Evolutionary conservation across 2,888 invertebrate species (phyloP).

Genomic region (Galerucella calmariensis): DNA sequence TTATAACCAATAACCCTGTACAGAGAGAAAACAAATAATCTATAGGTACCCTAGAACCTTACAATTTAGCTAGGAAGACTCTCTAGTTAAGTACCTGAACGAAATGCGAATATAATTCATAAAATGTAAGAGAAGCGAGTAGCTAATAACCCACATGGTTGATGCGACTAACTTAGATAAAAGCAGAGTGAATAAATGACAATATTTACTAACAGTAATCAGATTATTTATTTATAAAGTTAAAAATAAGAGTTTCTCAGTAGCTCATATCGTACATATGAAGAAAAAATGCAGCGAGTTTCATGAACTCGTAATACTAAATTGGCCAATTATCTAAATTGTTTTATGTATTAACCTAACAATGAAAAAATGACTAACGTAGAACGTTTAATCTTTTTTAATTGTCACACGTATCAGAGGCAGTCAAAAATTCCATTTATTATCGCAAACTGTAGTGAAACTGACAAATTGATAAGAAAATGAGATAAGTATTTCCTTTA

Average conservation of each 20-base stretch:
- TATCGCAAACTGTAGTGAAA: constrained; percentile 38
- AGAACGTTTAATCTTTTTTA: constrained; percentile 35
- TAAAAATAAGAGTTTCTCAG: neutral
- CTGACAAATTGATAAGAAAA: constrained; percentile 48
- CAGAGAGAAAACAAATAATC: too few relatives aligned
- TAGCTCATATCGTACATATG: neutral
- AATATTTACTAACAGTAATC: neutral
- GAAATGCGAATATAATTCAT: too few relatives aligned
- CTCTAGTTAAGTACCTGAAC: too few relatives aligned
- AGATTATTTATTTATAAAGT: neutral
- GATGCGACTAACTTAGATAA: neutral
- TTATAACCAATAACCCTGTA: too few relatives aligned
- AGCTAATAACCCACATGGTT: too few relatives aligned
- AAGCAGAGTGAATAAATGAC: neutral
- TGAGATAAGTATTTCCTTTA: constrained; percentile 54
- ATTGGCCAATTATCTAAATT: constrained; percentile 40
- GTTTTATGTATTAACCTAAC: constrained; percentile 26
- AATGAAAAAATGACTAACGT: constrained; percentile 34
- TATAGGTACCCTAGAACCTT: too few relatives aligned
- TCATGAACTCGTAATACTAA: constrained; percentile 25
- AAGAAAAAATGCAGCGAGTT: constrained; percentile 5
- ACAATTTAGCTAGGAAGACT: too few relatives aligned
- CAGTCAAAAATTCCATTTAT: constrained; percentile 33
- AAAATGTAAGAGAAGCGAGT: too few relatives aligned
- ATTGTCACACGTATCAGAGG: constrained; percentile 34